A percentile compares a stretch with the other conserved stretches of the same genome.
These are phyloP conservation scores for Alviniconcha strummeri DNA, from an alignment of 2,888 invertebrate species.

Conservation along the genomic window DNA sequence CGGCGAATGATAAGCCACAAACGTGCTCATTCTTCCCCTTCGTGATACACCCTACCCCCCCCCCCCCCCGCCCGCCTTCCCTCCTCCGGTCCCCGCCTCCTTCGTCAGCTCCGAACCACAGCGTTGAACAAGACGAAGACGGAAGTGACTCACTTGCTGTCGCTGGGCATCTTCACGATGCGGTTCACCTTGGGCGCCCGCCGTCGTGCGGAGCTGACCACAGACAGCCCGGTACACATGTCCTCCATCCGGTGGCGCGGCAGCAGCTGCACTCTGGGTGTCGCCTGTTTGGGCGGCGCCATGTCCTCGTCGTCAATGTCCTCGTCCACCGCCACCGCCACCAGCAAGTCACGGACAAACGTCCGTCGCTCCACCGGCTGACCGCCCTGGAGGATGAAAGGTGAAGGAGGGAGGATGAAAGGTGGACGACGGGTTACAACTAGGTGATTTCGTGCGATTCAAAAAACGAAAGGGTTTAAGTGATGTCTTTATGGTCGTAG, in stretches of 20 bases:
- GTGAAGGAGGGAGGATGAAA: too few species aligned
- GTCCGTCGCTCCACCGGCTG: constrained; percentile 2
- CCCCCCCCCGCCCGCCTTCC: neutral
- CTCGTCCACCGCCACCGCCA: constrained; percentile 22
- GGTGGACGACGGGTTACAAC: too few species aligned
- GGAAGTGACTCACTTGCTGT: constrained; percentile 3
- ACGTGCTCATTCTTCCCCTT: neutral
- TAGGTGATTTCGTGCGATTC: too few species aligned
- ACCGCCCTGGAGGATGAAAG: neutral
- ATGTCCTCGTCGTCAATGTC: constrained; percentile 17
- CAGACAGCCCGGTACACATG: constrained; percentile 13
- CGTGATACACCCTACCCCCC: neutral
- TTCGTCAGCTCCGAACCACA: neutral
- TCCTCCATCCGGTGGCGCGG: neutral
- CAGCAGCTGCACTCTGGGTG: constrained; percentile 11
- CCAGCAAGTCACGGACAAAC: constrained; percentile 3
- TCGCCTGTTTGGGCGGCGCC: constrained; percentile 8
- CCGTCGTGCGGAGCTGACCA: neutral
- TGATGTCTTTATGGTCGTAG: too few species aligned
- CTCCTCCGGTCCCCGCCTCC: neutral
- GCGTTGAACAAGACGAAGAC: neutral
- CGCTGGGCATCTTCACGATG: neutral
- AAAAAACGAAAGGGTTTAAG: too few species aligned
- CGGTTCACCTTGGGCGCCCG: neutral
- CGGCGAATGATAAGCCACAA: too few species aligned